Base-by-base conservation (phyloP, 2,797 vertebrate genomes). In the Mallotus villosus region DNA sequence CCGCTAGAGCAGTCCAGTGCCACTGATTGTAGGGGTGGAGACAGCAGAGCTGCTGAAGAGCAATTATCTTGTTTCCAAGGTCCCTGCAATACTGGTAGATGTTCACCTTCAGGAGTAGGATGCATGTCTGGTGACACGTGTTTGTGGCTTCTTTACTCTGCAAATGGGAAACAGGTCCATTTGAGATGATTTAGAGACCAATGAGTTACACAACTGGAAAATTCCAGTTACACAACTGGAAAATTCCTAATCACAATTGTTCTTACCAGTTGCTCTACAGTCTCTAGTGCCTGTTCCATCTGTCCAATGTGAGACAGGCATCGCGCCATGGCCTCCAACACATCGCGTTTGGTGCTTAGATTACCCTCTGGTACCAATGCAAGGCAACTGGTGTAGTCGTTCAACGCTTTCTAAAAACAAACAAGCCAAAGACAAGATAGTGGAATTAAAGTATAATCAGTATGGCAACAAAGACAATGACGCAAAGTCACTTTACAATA, bases 261-360 rank as follows among this genome's bases (percentile, higher is more conserved):
- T 82, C 87, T 91, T 90, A 99, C 97, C 94, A 99, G 88, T 70
- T 85, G 77, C 53, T 93, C 75, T 5, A 92, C 90, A 9, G 95
- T 80, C 37, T 93, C 90, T 78, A 97, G 82, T 0, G 97, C 96
- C 55, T 91, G 90, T 27, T 84, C 46, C 5, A 84, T 92, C 76
- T 89, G 92, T 70, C 95, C 95, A 68, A 98, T 88, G 69, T 27
- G 92, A 84, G 88, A 90, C 49, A 94, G 94, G 87, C 96, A 97
- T 46, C 97, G 94, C n/a, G 95, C 94, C 87, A 93, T 95, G 70
- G 95, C 94, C 85, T 99, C 97, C 49, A 94, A 90, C 0, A 97
- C 92, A 21, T 99, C 97, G 58, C 97, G 92, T 75, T 91, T 95
- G 91, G 97, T 94, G 68, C 94, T 93, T 72, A 91, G 51, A 77